A percentile compares a stretch with the other conserved stretches of the same genome.
phyloP scores from a whole-genome alignment of 2,888 invertebrate genomes.

The Hirtodrosophila alboralis region DNA sequence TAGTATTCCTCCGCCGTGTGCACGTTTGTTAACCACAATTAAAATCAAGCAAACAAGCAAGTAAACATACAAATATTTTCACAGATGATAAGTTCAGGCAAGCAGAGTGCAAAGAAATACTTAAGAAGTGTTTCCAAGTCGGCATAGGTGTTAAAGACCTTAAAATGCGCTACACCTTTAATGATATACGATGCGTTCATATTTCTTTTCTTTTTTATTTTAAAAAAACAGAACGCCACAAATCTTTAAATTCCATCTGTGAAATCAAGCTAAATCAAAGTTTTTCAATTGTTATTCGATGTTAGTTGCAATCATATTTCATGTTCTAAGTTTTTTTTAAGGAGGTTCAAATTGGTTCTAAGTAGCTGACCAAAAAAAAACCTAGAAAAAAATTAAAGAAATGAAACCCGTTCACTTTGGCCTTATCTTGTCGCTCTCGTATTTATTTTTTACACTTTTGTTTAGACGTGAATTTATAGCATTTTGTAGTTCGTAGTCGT shows the following conservation, averaged over 20 bases:
- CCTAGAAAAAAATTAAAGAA: neutral
- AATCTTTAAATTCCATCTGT: neutral
- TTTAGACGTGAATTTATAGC: constrained; percentile 77
- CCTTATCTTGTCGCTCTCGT: constrained; percentile 58
- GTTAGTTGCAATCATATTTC: no score
- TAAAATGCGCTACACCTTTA: constrained; percentile 59
- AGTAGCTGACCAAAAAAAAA: neutral
- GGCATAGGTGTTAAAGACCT: constrained; percentile 73
- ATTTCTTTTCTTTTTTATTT: no score
- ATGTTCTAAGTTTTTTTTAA: neutral
- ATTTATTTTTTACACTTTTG: constrained; percentile 79
- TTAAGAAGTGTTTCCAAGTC: constrained; percentile 3
- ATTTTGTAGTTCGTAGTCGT: constrained; percentile 24
- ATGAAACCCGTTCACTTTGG: constrained; percentile 16
- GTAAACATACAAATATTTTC: constrained; percentile 80
- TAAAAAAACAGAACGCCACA: neutral
- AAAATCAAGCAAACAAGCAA: constrained; percentile 68
- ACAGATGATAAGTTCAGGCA: constrained; percentile 76
- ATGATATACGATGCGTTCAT: constrained; percentile 37
- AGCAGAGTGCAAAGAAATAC: constrained; percentile 10
- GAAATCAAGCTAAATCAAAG: neutral
- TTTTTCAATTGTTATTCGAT: neutral
- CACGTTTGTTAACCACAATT: constrained; percentile 64
- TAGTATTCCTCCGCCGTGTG: constrained; percentile 27
- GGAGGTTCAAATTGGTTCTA: no score